Percentiles rank a stretch among this genome's conserved stretches.
Conservation (phyloP, 2,113 vertebrate genomes). For the Rhea americana region DNA sequence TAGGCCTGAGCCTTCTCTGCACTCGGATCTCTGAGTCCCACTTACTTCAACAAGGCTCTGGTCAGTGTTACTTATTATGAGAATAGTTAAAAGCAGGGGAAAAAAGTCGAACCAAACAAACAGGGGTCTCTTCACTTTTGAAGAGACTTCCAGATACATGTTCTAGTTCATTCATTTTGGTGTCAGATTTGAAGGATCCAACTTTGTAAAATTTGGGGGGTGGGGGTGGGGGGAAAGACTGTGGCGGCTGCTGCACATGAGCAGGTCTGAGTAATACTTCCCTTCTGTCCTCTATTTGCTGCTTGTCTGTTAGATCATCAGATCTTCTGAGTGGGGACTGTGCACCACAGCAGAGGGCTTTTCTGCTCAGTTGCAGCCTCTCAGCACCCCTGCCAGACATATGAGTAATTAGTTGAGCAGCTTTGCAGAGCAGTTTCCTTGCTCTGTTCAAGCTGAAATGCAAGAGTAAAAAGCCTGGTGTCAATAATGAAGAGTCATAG, state of each 20-base stretch:
- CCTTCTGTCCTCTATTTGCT: conserved; percentile 32
- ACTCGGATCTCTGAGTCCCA: neutral
- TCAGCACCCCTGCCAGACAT: conserved; percentile 39
- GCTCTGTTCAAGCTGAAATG: conserved; percentile 12
- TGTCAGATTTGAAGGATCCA: neutral
- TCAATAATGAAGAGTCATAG: conserved; percentile 15
- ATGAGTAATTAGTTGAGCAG: conserved; percentile 57
- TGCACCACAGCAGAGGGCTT: conserved; percentile 58
- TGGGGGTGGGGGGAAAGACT: neutral
- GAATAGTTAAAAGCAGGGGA: neutral
- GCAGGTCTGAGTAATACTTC: conserved; percentile 3
- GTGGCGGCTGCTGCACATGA: neutral
- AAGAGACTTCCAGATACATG: neutral
- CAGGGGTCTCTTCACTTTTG: neutral
- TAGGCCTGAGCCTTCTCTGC: neutral
- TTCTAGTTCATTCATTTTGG: neutral
- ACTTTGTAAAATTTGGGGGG: neutral
- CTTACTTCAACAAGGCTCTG: neutral
- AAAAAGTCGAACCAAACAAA: neutral
- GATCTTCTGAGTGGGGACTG: conserved; percentile 35
- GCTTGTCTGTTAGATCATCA: conserved; percentile 25
- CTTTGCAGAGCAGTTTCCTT: conserved; percentile 61
- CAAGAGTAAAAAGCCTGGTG: neutral
- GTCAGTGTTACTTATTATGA: neutral
- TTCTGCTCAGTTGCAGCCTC: conserved; percentile 44